These are phyloP conservation scores for Bos indicus DNA, from an alignment of 2,113 vertebrate genomes.

Conservation along the genomic window DNA sequence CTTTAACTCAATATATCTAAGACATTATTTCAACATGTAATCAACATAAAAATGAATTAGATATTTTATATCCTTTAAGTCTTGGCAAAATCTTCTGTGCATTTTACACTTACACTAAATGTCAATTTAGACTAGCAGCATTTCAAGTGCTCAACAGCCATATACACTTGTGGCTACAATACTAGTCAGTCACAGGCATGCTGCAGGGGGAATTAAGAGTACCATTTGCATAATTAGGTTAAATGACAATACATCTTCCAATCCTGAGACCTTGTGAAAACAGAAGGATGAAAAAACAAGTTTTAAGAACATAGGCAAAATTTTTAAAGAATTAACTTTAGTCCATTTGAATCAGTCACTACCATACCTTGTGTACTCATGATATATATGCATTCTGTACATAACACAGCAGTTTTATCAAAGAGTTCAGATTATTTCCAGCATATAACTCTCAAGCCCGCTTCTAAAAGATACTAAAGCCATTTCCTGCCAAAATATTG, in stretches of 20 bases:
- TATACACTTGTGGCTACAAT: background rate
- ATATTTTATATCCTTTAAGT: background rate
- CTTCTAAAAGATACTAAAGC: background rate
- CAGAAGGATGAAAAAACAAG: background rate
- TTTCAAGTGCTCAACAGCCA: background rate
- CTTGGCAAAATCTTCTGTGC: background rate
- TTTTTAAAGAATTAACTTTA: background rate
- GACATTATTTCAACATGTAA: background rate
- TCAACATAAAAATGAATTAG: background rate
- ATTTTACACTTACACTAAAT: background rate
- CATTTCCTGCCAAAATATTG: background rate
- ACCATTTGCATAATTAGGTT: background rate
- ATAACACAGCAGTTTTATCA: background rate
- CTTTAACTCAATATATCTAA: background rate
- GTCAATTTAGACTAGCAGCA: background rate
- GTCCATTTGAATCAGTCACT: background rate
- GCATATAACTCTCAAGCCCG: background rate
- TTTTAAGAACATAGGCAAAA: background rate
- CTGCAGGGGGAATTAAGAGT: background rate
- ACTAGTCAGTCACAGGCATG: background rate
- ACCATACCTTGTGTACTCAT: background rate
- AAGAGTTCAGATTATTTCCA: background rate
- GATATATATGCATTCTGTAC: background rate
- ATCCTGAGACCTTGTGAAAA: background rate
- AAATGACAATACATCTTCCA: background rate